Base-by-base conservation (phyloP, 2,113 vertebrate species). In the Seriola aureovittata region DNA sequence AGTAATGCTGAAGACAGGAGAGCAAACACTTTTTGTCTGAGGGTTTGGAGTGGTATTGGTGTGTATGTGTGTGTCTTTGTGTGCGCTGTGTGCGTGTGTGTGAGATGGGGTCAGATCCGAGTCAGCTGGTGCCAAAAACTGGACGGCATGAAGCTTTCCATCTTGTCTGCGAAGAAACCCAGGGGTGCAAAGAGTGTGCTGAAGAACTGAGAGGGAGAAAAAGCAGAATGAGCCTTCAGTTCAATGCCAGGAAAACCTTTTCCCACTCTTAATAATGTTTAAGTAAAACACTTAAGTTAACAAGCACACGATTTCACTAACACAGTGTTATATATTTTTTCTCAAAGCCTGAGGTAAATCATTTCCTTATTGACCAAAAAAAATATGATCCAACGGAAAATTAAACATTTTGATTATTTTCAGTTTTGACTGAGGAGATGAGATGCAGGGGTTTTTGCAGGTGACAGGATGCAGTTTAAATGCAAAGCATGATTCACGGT, bases 151-250 rank as follows among this genome's bases (percentile, higher is more conserved):
- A 97, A 94, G 88, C 92, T 95, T 92, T 97, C 93, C 75, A 93
- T 95, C 93, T 96, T 96, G 88, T 96, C 97, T 90, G 93, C 79
- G 78, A 96, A 76, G 91, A 97, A 97, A 82, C 92, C 93, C 92
- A 96, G 92, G 25, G 95, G 95, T 89, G 95, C 96, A 78, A 96
- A 96, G 76, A 96, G 94, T 78, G 93, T 96, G 92, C 96, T 95
- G 92, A 96, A 96, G 93, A 96, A 96, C 97, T 97, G 94, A 21
- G 94, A 95, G 50, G 50, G 21, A 88, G n/a, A 50, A 66, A 80
- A 81, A 82, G 32, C 63, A 78, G 38, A 85, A 84, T 32, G 50
- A 81, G 60, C 1, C 13, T 42, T 55, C 13, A 13, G 59, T 23
- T 46, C 16, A 55, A n/a, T 0, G 48, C 55, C 34, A 59, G 48